phyloP scores from a whole-genome alignment of 2,797 vertebrate genomes.

The Cyprinella venusta region DNA sequence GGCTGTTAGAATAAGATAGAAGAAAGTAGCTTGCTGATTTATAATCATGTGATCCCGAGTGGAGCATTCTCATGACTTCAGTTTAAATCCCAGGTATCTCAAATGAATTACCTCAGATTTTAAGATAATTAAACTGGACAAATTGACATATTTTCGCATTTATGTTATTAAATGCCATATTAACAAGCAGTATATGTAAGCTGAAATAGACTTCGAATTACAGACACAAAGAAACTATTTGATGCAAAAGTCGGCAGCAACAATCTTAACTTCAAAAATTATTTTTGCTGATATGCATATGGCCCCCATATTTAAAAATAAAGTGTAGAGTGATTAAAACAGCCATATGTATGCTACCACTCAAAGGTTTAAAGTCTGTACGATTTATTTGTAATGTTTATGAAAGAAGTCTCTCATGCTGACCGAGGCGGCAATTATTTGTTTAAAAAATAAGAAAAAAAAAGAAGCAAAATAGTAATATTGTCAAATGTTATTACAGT shows the following conservation, averaged over 20 bases:
- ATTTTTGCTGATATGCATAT: background rate
- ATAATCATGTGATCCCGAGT: background rate
- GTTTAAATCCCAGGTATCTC: background rate
- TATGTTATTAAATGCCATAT: background rate
- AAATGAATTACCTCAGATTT: background rate
- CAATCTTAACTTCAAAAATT: background rate
- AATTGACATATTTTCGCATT: background rate
- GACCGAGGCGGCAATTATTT: background rate
- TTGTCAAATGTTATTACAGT: background rate
- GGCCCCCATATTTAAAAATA: background rate
- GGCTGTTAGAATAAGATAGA: background rate
- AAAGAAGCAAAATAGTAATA: background rate
- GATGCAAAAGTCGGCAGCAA: background rate
- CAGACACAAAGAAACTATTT: background rate
- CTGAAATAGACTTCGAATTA: background rate
- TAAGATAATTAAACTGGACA: background rate
- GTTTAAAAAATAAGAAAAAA: background rate
- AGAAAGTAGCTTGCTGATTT: background rate
- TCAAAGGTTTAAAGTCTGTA: too few relatives aligned
- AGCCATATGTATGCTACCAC: background rate
- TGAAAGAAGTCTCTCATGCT: background rate
- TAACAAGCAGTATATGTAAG: background rate
- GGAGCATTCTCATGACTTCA: background rate
- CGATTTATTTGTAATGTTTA: too few relatives aligned
- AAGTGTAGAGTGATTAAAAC: background rate